A percentile compares a stretch with the other conserved stretches of the same genome.
phyloP scores from a whole-genome alignment of 2,888 invertebrate genomes.

The Drepanosiphum platanoidis region DNA sequence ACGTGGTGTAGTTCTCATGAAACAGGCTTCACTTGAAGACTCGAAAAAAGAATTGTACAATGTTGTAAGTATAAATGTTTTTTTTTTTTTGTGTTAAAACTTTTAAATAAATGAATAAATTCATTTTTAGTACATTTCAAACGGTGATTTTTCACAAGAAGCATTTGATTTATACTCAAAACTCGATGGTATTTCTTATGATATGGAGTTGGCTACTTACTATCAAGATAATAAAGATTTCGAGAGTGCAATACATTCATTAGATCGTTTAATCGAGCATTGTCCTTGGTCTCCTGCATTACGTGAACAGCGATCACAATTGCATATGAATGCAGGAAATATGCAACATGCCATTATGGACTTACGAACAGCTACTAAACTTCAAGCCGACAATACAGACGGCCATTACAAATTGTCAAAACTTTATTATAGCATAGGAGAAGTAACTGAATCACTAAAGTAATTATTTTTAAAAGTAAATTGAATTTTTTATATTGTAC shows the following conservation, averaged over 20 bases:
- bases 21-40: conserved; percentile 84
- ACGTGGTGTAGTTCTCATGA: conserved; percentile 87
- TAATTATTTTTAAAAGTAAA: conserved; percentile 66
- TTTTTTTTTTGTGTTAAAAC: neutral
- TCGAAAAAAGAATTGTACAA: conserved; percentile 84
- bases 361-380: conserved; percentile 87
- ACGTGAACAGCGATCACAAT: conserved; percentile 86
- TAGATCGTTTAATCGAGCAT: conserved; percentile 78
- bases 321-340: conserved; percentile 83
- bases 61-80: conserved; percentile 76
- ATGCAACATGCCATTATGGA: conserved; percentile 88
- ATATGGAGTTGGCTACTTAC: conserved; percentile 75
- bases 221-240: conserved; percentile 72
- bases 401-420: conserved; percentile 85
- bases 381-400: conserved; percentile 90
- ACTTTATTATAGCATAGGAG: conserved; percentile 89
- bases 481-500: neutral
- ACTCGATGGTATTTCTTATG: conserved; percentile 74
- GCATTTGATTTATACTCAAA: conserved; percentile 77
- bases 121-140: conserved; percentile 67
- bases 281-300: conserved; percentile 91
- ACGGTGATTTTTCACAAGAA: conserved; percentile 68
- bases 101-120: conserved; percentile 39
- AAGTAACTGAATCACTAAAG: conserved; percentile 89
- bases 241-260: conserved; percentile 72